Conservation (phyloP, 2,888 invertebrate genomes). For the Trilocha varians region DNA sequence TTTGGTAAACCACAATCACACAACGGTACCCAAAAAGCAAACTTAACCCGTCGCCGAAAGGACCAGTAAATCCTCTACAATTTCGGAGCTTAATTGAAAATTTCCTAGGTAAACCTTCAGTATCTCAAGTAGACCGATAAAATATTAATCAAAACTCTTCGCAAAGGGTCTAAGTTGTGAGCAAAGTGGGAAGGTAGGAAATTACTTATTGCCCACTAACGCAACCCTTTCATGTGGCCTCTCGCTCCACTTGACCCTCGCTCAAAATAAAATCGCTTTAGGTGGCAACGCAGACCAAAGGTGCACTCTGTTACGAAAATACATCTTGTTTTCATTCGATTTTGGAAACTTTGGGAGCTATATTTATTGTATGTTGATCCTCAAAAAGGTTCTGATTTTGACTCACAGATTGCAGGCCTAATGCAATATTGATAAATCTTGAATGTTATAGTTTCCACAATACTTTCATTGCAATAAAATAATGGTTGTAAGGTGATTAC, state of each 20-base stretch:
- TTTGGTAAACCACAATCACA: too few relatives aligned
- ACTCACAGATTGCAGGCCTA: too few relatives aligned
- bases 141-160: conserved; percentile 29
- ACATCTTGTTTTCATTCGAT: conserved; percentile 1
- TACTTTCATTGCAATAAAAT: too few relatives aligned
- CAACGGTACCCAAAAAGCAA: too few relatives aligned
- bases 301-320: conserved; percentile 12
- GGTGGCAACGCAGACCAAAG: conserved; percentile 17
- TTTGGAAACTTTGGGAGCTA: too few relatives aligned
- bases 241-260: conserved; percentile 30
- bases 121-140: conserved; percentile 14
- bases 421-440: too few relatives aligned
- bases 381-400: too few relatives aligned
- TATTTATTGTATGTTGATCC: too few relatives aligned
- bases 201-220: conserved; percentile 32
- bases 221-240: conserved; percentile 28
- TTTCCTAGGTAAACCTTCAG: neutral
- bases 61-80: neutral
- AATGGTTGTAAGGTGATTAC: too few relatives aligned
- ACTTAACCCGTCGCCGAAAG: neutral
- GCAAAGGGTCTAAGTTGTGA: conserved; percentile 18
- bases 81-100: neutral
- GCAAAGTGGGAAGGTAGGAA: conserved; percentile 25
- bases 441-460: too few relatives aligned
- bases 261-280: conserved; percentile 27